Evolutionary conservation across 2,113 vertebrate genomes (phyloP).

Genomic region (Blennius ocellaris): DNA sequence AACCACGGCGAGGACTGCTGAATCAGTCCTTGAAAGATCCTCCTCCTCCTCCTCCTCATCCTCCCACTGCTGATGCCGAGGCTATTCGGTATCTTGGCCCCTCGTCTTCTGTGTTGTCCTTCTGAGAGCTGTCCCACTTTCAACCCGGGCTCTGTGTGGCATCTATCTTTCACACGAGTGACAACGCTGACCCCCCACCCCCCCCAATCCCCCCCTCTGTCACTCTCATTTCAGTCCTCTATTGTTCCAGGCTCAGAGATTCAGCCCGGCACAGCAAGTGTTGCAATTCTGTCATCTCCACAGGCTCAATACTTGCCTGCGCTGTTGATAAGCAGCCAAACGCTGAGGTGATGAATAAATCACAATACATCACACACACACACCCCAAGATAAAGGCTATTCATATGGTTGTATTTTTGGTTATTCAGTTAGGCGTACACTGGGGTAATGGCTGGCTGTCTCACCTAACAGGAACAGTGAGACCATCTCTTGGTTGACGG

Average conservation of each 20-base stretch:
- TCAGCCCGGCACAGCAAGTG: slow-evolving; percentile 39
- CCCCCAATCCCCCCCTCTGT: slow-evolving; percentile 33
- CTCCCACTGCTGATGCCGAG: slow-evolving; percentile 13
- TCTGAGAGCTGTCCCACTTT: slow-evolving; percentile 79
- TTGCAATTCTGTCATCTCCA: slow-evolving; percentile 54
- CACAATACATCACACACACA: slow-evolving; percentile 27
- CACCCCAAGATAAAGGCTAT: slow-evolving; percentile 16
- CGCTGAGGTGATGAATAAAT: slow-evolving; percentile 59
- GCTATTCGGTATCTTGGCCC: slow-evolving; percentile 18
- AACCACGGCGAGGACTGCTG: slow-evolving; percentile 29
- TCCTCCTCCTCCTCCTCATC: not conserved
- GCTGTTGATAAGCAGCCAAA: slow-evolving; percentile 61
- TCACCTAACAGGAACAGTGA: no score
- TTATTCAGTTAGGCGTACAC: no score
- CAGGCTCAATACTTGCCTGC: slow-evolving; percentile 52
- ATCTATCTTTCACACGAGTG: slow-evolving; percentile 68
- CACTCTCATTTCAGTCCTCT: slow-evolving; percentile 62
- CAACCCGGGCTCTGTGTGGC: slow-evolving; percentile 63
- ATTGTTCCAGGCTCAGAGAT: slow-evolving; percentile 65
- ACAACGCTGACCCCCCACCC: slow-evolving; percentile 14
- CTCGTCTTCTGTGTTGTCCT: slow-evolving; percentile 45
- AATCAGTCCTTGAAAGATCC: slow-evolving; percentile 38
- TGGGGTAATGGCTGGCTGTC: no score
- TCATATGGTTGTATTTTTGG: slow-evolving; percentile 23
- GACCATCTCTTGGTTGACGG: no score